These are phyloP conservation scores for Alfaro cultratus DNA, from an alignment of 2,797 vertebrate genomes.

Conservation along the genomic window DNA sequence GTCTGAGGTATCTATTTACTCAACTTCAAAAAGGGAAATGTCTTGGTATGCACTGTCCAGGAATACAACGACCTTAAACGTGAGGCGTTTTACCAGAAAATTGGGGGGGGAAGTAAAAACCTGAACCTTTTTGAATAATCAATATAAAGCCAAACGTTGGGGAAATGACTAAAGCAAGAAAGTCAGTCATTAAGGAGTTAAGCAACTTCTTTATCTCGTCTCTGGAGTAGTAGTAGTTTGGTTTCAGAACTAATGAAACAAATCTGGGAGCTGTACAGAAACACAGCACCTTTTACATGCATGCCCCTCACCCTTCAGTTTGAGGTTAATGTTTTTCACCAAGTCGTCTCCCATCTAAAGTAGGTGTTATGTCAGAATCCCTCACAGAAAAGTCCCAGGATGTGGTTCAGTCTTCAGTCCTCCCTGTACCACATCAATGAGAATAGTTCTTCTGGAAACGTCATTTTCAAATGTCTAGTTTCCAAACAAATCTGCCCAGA, in stretches of 20 bases:
- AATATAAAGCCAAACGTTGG: neutral
- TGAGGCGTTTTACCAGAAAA: neutral
- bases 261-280: neutral
- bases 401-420: neutral
- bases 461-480: neutral
- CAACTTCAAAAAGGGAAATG: neutral
- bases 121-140: neutral
- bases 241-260: neutral
- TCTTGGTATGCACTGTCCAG: neutral
- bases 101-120: rapidly evolving
- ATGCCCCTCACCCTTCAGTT: neutral
- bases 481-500: neutral
- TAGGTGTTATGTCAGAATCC: neutral
- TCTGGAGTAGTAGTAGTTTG: neutral
- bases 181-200: neutral
- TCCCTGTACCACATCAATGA: too few species aligned
- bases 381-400: neutral
- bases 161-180: neutral
- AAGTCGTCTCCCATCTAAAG: neutral
- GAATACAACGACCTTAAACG: neutral
- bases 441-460: neutral
- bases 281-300: neutral
- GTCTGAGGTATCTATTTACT: neutral
- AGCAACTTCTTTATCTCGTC: neutral
- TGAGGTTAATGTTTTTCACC: neutral